Base-by-base conservation (phyloP, 2,888 invertebrate species). In the Drosophila limbata region DNA sequence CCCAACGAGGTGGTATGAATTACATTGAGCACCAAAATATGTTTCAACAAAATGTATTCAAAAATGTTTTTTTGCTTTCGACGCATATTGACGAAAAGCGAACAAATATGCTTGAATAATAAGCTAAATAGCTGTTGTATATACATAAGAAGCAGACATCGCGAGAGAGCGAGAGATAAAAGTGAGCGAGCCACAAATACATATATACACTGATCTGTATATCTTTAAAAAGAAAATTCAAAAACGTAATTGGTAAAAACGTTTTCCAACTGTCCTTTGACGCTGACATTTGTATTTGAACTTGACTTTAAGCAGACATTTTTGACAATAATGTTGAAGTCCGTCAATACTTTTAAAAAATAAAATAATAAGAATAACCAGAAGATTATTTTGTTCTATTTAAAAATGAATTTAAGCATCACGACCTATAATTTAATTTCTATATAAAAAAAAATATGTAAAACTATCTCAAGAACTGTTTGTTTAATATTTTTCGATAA, bases 71-170 rank as follows among this genome's bases (percentile, higher is more conserved):
- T 69, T 72, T 52, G 55, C 68, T 75, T 88, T 85, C 77, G 73
- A 62, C 75, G 77, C 72, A 78, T 79, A 87, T 84, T 88, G 84
- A 86, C 70, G 89, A 75, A 69, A 69, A 47, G 57, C 75, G 77
- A 73, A 80, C 75, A 88, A 89, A 88, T 79, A 79, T 83, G 88
- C 74, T 89, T 78, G 71, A 84, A 81, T 79, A 82, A 88, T 80
- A 89, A 85, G 66, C 71, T 21, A 37, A 66, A 76, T 44, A 28
- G 69, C 69, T 59, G 59, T 61, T 66, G 65, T 77, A 77, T 67
- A 64, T 77, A 77, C 64, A 67, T 61, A 75, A 77, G 77, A 75
- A 79, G 76, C 79, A 70, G 62, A 70, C 39, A 39, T 28, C 19
- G 8, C 15, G 25, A 25, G 21, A 48, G 39, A 47, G 39, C 35